A percentile compares a stretch with the other conserved stretches of the same genome.
Conservation (phyloP, 2,888 invertebrate species). For the Drosophila formosana region DNA sequence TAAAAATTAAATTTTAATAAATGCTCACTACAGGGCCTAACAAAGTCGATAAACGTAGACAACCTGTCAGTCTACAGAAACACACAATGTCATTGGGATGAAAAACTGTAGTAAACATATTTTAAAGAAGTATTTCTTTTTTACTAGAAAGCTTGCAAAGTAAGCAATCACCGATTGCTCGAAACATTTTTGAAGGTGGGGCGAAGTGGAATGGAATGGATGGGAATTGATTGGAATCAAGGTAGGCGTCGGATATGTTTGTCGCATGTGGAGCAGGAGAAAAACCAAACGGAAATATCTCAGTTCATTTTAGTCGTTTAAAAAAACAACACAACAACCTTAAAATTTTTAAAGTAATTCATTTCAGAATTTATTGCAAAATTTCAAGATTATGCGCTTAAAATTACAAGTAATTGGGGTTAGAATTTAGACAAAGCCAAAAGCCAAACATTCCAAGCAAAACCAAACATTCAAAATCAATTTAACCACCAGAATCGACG, state of each 20-base stretch:
- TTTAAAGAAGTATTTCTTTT: not conserved
- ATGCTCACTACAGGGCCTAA: not conserved
- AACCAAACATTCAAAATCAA: constrained; percentile 1
- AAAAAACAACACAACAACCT: constrained; percentile 46
- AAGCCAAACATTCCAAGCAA: not conserved
- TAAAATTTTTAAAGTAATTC: constrained; percentile 50
- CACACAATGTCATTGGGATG: too few relatives aligned
- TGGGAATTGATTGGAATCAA: constrained; percentile 5
- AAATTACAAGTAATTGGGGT: constrained; percentile 35
- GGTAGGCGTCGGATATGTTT: constrained; percentile 26
- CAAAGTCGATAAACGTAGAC: not conserved
- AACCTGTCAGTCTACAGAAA: not conserved
- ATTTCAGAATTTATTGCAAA: constrained; percentile 51
- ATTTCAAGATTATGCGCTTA: constrained; percentile 44
- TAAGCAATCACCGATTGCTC: not conserved
- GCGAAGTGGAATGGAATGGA: not conserved
- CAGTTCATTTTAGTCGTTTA: constrained; percentile 66
- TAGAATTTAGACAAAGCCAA: constrained; percentile 26
- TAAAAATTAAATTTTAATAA: too few relatives aligned
- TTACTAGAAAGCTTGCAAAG: not conserved
- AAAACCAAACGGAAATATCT: constrained; percentile 7
- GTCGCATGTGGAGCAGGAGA: not conserved
- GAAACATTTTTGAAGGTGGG: not conserved
- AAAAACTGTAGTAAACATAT: not conserved
- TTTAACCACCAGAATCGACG: not conserved